A percentile compares a stretch with the other conserved stretches of the same genome.
Evolutionary conservation across 2,888 invertebrate genomes (phyloP).

Genomic region (Tetragonisca angustula): DNA sequence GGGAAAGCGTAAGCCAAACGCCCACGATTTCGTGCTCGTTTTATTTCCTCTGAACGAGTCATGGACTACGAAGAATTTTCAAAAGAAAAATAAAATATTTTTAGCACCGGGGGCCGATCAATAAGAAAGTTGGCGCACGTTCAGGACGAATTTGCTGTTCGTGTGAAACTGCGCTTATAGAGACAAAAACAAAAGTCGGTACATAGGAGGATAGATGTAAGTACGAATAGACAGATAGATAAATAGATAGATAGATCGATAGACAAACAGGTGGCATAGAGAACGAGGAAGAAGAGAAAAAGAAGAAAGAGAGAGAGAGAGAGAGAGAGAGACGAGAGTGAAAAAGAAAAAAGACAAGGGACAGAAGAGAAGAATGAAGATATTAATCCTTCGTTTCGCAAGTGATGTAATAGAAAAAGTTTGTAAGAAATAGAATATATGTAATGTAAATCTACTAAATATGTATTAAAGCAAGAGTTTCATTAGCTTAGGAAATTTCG

Average conservation of each 20-base stretch:
- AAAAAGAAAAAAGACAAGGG: not conserved
- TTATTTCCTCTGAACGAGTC: not conserved
- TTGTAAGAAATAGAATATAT: not conserved
- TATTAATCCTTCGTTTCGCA: slow-evolving; percentile 38
- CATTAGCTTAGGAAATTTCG: not conserved
- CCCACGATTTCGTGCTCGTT: slow-evolving; percentile 34
- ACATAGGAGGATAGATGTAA: slow-evolving; percentile 26
- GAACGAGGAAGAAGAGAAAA: not conserved
- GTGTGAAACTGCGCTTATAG: slow-evolving; percentile 55
- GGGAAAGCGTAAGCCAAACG: slow-evolving; percentile 64
- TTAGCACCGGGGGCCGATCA: slow-evolving; percentile 24
- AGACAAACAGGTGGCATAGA: slow-evolving; percentile 3
- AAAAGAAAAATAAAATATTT: slow-evolving; percentile 4
- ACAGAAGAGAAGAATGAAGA: slow-evolving; percentile 4
- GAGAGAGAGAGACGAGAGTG: slow-evolving; percentile 1
- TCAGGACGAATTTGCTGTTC: slow-evolving; percentile 54
- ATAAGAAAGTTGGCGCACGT: slow-evolving; percentile 34
- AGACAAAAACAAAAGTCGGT: slow-evolving; percentile 45
- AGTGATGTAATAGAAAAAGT: not conserved
- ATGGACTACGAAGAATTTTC: slow-evolving; percentile 6
- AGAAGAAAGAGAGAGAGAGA: not conserved
- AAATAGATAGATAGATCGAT: slow-evolving; percentile 5
- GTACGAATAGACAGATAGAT: slow-evolving; percentile 7
- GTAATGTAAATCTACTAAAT: not conserved
- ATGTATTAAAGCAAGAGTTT: not conserved